Conservation (phyloP, 1,140 invertebrate genomes). For the Pseudomyrmex gracilis region DNA sequence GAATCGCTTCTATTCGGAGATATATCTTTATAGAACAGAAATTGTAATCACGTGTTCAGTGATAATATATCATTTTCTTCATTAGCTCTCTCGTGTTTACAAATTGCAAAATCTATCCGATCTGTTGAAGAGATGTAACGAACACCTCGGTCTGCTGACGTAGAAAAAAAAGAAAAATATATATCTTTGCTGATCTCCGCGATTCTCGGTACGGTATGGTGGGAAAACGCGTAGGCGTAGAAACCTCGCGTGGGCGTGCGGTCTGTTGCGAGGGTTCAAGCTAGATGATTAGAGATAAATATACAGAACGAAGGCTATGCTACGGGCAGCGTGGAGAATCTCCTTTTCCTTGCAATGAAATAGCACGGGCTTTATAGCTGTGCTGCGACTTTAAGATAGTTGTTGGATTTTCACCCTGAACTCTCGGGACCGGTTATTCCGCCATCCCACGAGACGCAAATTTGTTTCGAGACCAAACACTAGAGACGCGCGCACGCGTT, state of each 20-base stretch:
- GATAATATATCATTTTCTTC: no score
- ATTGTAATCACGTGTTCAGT: no score
- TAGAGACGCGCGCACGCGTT: no score
- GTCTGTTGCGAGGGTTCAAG: conserved; percentile 67
- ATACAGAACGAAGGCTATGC: conserved; percentile 41
- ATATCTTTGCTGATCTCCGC: neutral
- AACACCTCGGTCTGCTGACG: neutral
- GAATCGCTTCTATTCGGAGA: no score
- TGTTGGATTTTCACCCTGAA: conserved; percentile 14
- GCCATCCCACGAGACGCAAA: neutral
- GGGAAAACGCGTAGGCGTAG: conserved; percentile 47
- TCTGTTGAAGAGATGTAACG: no score
- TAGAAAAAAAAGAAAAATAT: conserved; percentile 30
- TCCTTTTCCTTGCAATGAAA: neutral
- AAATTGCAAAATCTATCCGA: no score
- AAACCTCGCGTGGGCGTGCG: conserved; percentile 55
- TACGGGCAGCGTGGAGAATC: neutral
- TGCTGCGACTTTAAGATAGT: neutral
- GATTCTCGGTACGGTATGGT: neutral
- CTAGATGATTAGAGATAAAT: conserved; percentile 60
- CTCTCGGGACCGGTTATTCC: neutral
- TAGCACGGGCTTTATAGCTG: neutral
- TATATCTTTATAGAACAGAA: no score
- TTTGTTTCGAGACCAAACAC: neutral
- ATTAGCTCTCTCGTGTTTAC: no score